Conservation (phyloP, 2,797 vertebrate species). For the Enteromius fasciolatus region DNA sequence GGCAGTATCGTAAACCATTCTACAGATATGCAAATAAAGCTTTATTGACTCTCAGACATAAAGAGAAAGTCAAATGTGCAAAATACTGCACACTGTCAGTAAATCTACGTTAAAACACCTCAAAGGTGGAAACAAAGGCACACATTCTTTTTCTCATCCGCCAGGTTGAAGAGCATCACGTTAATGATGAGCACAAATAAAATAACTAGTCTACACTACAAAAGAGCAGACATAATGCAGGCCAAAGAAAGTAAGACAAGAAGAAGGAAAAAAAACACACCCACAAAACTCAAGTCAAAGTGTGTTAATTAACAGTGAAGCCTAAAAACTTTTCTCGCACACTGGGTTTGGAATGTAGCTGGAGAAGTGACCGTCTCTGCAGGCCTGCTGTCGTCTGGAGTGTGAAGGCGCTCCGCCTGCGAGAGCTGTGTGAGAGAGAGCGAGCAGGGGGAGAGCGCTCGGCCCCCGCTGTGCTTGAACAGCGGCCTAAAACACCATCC, state of each 20-base stretch:
- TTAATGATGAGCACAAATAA: conserved; percentile 12
- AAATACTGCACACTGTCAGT: neutral
- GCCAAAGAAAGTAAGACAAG: conserved; percentile 49
- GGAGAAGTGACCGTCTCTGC: conserved; percentile 87
- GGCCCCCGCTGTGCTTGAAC: conserved; percentile 86
- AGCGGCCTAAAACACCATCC: conserved; percentile 84
- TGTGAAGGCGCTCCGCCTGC: conserved; percentile 77
- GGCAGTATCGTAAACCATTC: neutral
- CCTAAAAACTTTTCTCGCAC: conserved; percentile 84
- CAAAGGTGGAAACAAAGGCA: conserved; percentile 23
- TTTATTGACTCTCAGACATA: neutral
- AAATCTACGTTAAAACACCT: conserved; percentile 5
- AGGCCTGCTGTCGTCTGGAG: conserved; percentile 84
- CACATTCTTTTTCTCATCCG: neutral
- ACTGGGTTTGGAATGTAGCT: conserved; percentile 83
- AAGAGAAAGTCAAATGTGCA: neutral
- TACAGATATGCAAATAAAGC: conserved; percentile 11
- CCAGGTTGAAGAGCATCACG: conserved; percentile 5
- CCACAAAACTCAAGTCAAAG: conserved; percentile 59
- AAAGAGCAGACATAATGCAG: conserved; percentile 34
- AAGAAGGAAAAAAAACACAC: conserved; percentile 43
- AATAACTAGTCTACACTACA: conserved; percentile 20
- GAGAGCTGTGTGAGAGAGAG: conserved; percentile 60
- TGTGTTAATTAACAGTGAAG: conserved; percentile 71
- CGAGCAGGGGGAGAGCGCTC: conserved; percentile 79